A percentile compares a stretch with the other conserved stretches of the same genome.
These are phyloP conservation scores for Tricholauxania praeusta DNA, from an alignment of 2,888 invertebrate species.

Conservation along the genomic window DNA sequence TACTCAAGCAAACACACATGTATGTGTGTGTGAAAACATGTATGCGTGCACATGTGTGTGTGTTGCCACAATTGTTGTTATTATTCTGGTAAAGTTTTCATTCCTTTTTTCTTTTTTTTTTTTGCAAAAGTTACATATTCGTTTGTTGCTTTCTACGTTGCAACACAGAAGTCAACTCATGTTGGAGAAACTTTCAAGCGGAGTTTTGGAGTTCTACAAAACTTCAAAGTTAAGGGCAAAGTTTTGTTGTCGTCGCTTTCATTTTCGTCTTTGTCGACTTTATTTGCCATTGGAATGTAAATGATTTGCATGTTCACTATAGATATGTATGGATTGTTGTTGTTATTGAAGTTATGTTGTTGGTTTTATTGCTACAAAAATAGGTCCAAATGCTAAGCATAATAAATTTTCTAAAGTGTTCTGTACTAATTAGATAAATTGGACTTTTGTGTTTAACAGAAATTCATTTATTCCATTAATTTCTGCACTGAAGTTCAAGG, in stretches of 20 bases:
- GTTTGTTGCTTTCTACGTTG: too few relatives aligned
- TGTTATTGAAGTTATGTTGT: not conserved
- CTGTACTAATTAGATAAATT: not conserved
- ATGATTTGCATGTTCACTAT: conserved; percentile 15
- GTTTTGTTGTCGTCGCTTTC: not conserved
- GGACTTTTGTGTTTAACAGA: not conserved
- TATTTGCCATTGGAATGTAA: conserved; percentile 29
- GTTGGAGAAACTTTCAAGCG: conserved; percentile 11
- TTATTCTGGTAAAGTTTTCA: too few relatives aligned
- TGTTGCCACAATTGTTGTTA: conserved; percentile 18
- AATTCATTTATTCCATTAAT: too few relatives aligned
- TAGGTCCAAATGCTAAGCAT: too few relatives aligned
- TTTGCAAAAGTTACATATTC: too few relatives aligned
- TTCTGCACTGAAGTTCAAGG: too few relatives aligned
- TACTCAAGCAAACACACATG: conserved; percentile 5
- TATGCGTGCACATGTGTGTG: not conserved
- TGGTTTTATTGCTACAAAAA: too few relatives aligned
- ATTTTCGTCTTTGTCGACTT: not conserved
- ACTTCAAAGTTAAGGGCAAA: conserved; percentile 17
- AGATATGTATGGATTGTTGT: not conserved
- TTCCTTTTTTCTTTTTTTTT: too few relatives aligned
- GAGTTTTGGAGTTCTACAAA: not conserved
- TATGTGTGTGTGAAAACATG: not conserved
- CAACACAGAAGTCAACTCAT: not conserved
- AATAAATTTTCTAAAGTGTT: too few relatives aligned